Evolutionary conservation across 30 jellyfish, hydroid and myxozoan genomes (phyloP).

Genomic region (Hydractinia symbiolongicarpus): DNA sequence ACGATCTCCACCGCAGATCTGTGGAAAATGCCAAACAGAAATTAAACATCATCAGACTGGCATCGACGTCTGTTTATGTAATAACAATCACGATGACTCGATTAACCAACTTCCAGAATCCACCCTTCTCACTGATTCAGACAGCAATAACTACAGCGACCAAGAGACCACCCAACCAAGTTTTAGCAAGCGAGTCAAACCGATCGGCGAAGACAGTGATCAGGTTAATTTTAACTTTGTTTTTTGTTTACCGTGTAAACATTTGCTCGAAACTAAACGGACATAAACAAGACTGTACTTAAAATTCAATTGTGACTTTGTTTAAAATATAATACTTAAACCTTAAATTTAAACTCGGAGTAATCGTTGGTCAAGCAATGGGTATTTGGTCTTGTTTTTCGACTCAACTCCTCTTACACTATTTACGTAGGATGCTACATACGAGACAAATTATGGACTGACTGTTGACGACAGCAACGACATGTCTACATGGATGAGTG

Average conservation of each 20-base stretch:
- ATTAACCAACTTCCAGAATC: constrained; percentile 36
- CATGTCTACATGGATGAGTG: constrained; percentile 25
- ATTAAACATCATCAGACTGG: constrained; percentile 7
- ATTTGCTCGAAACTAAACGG: neutral
- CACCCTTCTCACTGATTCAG: constrained; percentile 29
- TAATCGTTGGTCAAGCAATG: no score
- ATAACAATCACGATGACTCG: constrained; percentile 7
- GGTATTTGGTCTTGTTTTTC: no score
- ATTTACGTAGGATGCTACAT: constrained; percentile 27
- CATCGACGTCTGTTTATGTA: neutral
- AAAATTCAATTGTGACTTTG: neutral
- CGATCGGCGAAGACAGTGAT: constrained; percentile 32
- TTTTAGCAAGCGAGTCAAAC: constrained; percentile 21
- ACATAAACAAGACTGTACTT: neutral
- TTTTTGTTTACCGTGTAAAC: neutral
- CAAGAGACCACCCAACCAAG: constrained; percentile 17
- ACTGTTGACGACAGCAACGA: neutral
- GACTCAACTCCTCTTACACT: no score
- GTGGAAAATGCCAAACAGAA: constrained; percentile 21
- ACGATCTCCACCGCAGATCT: neutral
- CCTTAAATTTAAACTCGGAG: no score
- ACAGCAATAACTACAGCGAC: constrained; percentile 36
- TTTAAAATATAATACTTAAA: no score
- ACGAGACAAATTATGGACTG: constrained; percentile 18
- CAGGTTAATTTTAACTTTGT: constrained; percentile 16